phyloP scores from a whole-genome alignment of 1,140 invertebrate genomes.

The Panagrolaimus sp. region DNA sequence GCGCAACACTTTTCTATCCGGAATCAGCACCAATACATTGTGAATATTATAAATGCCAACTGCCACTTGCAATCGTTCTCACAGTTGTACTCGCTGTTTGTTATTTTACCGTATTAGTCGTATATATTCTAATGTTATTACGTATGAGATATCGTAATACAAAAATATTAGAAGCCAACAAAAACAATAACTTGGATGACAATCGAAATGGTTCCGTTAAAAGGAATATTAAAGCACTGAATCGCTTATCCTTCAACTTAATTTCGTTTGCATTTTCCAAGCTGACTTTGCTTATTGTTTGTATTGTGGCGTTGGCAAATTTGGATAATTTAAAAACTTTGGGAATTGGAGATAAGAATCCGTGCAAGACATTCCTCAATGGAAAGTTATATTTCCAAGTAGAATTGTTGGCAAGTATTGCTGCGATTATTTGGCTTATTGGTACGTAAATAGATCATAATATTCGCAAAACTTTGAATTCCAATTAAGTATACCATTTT shows the following conservation, averaged over 20 bases:
- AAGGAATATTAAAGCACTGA: conserved; percentile 37
- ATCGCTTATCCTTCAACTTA: conserved; percentile 39
- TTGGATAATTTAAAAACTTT: conserved; percentile 24
- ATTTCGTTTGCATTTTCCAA: conserved; percentile 40
- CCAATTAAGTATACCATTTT: conserved; percentile 7
- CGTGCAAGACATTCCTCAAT: conserved; percentile 38
- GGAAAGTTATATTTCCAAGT: conserved; percentile 40
- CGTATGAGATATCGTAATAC: conserved; percentile 13
- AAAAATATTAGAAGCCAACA: conserved; percentile 10
- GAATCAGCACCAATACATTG: conserved; percentile 42
- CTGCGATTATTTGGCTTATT: conserved; percentile 39
- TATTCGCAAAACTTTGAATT: not conserved
- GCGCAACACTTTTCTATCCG: conserved; percentile 45
- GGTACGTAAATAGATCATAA: conserved; percentile 21
- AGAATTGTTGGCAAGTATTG: conserved; percentile 38
- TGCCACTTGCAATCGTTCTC: conserved; percentile 37
- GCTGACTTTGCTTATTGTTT: conserved; percentile 36
- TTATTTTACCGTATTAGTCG: conserved; percentile 9
- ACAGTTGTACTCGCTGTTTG: conserved; percentile 15
- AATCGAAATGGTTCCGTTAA: not conserved
- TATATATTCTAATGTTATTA: conserved; percentile 17
- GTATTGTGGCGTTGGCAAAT: conserved; percentile 34
- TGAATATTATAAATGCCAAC: conserved; percentile 34
- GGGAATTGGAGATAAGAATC: conserved; percentile 31
- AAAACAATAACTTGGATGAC: not conserved